Conservation (phyloP, 2,888 invertebrate genomes). For the Zaprionus bogoriensis region DNA sequence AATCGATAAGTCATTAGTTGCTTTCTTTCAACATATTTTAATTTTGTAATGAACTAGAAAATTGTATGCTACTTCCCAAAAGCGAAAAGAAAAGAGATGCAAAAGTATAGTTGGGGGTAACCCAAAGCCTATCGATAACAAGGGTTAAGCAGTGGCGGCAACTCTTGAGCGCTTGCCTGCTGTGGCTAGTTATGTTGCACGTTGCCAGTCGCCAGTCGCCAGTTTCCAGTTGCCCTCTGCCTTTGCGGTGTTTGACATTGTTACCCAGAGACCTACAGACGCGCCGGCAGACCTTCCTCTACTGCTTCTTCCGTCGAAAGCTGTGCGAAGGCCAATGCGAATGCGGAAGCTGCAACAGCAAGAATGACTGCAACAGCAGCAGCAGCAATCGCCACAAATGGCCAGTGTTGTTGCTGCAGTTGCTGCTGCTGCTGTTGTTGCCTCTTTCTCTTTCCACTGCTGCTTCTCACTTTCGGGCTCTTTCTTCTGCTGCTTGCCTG, state of each 20-base stretch:
- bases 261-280: constrained; percentile 53
- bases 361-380: constrained; percentile 11
- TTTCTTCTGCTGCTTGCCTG: constrained; percentile 3
- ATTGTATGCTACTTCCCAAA: no score
- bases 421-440: background rate
- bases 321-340: constrained; percentile 47
- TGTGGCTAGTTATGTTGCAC: background rate
- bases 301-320: constrained; percentile 40
- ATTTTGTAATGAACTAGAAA: no score
- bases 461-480: background rate
- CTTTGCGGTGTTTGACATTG: constrained; percentile 32
- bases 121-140: no score
- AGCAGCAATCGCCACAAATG: constrained; percentile 37
- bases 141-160: background rate
- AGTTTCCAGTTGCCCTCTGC: constrained; percentile 3
- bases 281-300: background rate
- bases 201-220: background rate
- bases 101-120: no score
- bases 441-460: background rate
- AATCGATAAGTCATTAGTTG: no score
- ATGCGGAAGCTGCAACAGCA: constrained; percentile 50
- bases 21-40: no score
- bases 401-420: constrained; percentile 31
- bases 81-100: no score
- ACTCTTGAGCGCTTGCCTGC: background rate